phyloP scores from a whole-genome alignment of 2,113 vertebrate species.

The Gavia stellata region DNA sequence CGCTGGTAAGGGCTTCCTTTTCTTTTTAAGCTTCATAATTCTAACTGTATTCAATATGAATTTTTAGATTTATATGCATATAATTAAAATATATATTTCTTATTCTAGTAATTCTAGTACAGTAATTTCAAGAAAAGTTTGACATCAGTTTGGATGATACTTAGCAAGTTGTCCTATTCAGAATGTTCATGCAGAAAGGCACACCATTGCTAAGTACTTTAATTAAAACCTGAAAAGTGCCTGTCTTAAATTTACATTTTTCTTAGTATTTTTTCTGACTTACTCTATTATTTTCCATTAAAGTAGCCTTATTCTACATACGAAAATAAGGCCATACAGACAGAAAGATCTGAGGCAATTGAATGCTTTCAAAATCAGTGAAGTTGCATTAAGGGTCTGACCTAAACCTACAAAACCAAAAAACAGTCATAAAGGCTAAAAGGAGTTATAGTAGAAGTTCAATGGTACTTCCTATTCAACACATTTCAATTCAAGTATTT shows the following conservation, averaged over 20 bases:
- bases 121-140: conserved; percentile 38
- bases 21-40: conserved; percentile 21
- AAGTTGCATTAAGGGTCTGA: neutral
- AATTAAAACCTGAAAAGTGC: conserved; percentile 33
- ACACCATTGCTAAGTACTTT: neutral
- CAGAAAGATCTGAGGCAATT: neutral
- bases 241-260: neutral
- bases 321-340: conserved; percentile 16
- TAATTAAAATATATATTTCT: conserved; percentile 26
- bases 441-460: neutral
- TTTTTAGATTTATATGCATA: conserved; percentile 25
- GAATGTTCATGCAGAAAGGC: conserved; percentile 11
- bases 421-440: neutral
- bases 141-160: conserved; percentile 32
- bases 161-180: neutral
- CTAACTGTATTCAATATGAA: conserved; percentile 28
- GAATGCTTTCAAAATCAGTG: neutral
- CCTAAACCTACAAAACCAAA: neutral
- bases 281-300: conserved; percentile 46
- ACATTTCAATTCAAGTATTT: neutral
- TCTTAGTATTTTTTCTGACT: conserved; percentile 30
- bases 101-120: neutral
- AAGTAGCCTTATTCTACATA: neutral
- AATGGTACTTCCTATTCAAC: neutral
- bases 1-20: neutral